Evolutionary conservation across 2,113 vertebrate genomes (phyloP).

Genomic region (Ascaphus truei): DNA sequence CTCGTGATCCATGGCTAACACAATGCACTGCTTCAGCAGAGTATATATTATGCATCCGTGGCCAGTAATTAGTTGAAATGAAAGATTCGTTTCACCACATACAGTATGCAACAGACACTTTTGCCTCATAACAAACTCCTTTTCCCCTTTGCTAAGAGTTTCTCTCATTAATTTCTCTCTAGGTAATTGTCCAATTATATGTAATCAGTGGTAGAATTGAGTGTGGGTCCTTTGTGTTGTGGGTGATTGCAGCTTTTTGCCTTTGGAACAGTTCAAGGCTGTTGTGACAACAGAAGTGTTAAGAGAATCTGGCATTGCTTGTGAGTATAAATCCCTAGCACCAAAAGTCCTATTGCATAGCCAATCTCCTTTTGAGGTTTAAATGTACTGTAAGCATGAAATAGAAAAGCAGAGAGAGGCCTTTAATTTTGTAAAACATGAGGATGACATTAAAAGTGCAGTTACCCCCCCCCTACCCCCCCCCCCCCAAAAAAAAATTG

Average conservation of each 20-base stretch:
- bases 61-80: constrained; percentile 47
- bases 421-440: too few species aligned
- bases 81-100: constrained; percentile 48
- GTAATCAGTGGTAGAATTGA: constrained; percentile 54
- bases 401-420: too few species aligned
- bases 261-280: constrained; percentile 44
- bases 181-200: constrained; percentile 61
- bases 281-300: constrained; percentile 43
- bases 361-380: too few species aligned
- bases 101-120: not conserved
- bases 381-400: too few species aligned
- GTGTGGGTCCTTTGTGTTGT: constrained; percentile 45
- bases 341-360: too few species aligned
- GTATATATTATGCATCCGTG: constrained; percentile 9
- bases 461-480: too few species aligned
- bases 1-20: not conserved
- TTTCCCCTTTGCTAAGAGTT: constrained; percentile 53
- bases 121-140: constrained; percentile 55
- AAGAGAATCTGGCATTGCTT: constrained; percentile 48
- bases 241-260: constrained; percentile 35
- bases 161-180: constrained; percentile 58
- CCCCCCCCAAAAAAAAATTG: too few species aligned
- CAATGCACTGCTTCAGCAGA: not conserved
- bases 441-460: too few species aligned
- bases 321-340: constrained; percentile 17